These are phyloP conservation scores for Colletes latitarsis DNA, from an alignment of 1,140 invertebrate species.

Conservation along the genomic window DNA sequence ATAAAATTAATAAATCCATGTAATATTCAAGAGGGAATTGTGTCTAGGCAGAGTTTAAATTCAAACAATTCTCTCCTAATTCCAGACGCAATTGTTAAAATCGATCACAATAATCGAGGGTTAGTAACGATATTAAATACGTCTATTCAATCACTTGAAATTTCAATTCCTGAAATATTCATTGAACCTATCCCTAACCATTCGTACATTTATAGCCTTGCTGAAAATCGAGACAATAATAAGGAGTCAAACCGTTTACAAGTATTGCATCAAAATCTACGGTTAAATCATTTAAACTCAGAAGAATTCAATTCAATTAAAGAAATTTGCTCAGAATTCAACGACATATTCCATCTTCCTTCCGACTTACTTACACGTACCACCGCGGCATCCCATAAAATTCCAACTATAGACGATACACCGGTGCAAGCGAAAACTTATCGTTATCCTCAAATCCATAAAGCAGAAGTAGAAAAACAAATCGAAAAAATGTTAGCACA, in stretches of 20 bases:
- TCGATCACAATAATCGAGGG: neutral
- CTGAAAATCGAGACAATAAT: neutral
- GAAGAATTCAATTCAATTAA: neutral
- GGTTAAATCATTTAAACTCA: neutral
- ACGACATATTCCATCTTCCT: neutral
- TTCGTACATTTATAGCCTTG: neutral
- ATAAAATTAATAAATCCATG: too few relatives aligned
- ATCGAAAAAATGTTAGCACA: neutral
- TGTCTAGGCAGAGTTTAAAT: neutral
- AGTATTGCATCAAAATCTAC: neutral
- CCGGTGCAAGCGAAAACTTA: neutral
- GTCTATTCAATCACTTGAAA: neutral
- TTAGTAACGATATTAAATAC: neutral
- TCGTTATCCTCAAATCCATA: neutral
- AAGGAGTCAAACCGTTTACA: neutral
- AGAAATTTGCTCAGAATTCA: neutral
- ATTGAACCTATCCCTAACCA: neutral
- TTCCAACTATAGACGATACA: neutral
- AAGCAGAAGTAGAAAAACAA: constrained; percentile 2
- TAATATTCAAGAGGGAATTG: too few relatives aligned
- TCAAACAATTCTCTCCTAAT: neutral
- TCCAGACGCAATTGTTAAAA: neutral
- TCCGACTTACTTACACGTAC: neutral
- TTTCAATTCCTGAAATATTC: too few relatives aligned
- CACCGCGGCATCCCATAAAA: neutral